A percentile compares a stretch with the other conserved stretches of the same genome.
Conservation (phyloP, 2,888 invertebrate genomes). For the Bhutanitis thaidina region DNA sequence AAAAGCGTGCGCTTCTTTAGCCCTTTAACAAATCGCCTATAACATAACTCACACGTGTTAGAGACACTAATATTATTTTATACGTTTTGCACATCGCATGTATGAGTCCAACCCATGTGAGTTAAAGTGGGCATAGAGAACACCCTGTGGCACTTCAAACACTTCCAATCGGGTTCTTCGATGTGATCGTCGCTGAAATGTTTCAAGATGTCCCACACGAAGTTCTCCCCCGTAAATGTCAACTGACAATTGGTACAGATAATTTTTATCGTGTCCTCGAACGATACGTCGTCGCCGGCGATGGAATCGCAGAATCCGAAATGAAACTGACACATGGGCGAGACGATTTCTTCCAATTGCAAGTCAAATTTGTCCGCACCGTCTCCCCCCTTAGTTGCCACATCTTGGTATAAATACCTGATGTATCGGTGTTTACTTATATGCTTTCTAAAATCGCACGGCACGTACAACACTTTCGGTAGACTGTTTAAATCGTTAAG, state of each 20-base stretch:
- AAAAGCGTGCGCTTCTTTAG: too few species aligned
- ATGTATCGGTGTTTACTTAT: slow-evolving; percentile 42
- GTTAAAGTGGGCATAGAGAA: slow-evolving; percentile 34
- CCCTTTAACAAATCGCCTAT: too few species aligned
- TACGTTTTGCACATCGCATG: slow-evolving; percentile 25
- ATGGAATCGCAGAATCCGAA: slow-evolving; percentile 14
- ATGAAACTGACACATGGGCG: slow-evolving; percentile 32
- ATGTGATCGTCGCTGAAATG: slow-evolving; percentile 44
- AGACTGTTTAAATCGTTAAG: neutral
- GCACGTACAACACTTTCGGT: neutral
- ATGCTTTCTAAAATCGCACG: slow-evolving; percentile 21
- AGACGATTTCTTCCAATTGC: slow-evolving; percentile 44
- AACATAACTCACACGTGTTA: too few species aligned
- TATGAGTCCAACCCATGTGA: slow-evolving; percentile 38
- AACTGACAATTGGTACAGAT: slow-evolving; percentile 41
- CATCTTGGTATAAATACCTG: slow-evolving; percentile 41
- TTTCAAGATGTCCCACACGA: slow-evolving; percentile 25
- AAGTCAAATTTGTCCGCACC: slow-evolving; percentile 37
- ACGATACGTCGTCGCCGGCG: neutral
- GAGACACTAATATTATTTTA: too few species aligned
- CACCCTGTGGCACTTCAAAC: slow-evolving; percentile 35
- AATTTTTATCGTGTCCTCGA: slow-evolving; percentile 27
- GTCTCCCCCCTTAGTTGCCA: slow-evolving; percentile 1
- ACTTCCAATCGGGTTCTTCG: slow-evolving; percentile 44
- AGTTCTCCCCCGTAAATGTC: slow-evolving; percentile 24